Evolutionary conservation across 35 echinoderm and acorn worm species (phyloP).

Genomic region (Heliocidaris erythrogramma): DNA sequence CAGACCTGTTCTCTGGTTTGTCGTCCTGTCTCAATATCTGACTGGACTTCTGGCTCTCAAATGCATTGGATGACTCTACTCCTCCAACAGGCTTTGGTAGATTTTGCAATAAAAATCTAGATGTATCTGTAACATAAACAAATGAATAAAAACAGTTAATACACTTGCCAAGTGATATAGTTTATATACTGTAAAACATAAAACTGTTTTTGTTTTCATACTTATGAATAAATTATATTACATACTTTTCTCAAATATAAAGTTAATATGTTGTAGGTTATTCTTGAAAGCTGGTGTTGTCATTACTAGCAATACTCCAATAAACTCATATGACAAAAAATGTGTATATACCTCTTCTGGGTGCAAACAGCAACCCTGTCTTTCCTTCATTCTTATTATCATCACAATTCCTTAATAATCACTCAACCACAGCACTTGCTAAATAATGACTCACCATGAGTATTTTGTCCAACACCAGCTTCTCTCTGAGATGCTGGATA

Average conservation of each 20-base stretch:
- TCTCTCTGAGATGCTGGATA: conserved; percentile 13
- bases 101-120: not conserved
- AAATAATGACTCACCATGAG: not conserved
- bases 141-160: not conserved
- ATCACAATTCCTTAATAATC: not conserved
- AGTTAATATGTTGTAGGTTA: not conserved
- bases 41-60: not conserved
- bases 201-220: not conserved
- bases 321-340: not conserved
- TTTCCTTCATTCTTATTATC: not conserved
- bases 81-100: not conserved
- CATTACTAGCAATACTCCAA: not conserved
- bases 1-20: not conserved
- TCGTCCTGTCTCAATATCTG: not conserved
- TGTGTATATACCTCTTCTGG: not conserved
- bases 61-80: not conserved
- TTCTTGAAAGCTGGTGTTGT: not conserved
- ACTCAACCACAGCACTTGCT: not conserved
- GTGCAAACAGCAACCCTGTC: not conserved
- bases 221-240: not conserved
- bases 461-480: conserved; percentile 34
- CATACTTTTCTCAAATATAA: not conserved
- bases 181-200: not conserved
- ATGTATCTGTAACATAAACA: not conserved
- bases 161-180: not conserved